Evolutionary conservation across 2,888 invertebrate species (phyloP), one percentile per base, ranked within the genome.

Genomic region (Eulithis testata): DNA sequence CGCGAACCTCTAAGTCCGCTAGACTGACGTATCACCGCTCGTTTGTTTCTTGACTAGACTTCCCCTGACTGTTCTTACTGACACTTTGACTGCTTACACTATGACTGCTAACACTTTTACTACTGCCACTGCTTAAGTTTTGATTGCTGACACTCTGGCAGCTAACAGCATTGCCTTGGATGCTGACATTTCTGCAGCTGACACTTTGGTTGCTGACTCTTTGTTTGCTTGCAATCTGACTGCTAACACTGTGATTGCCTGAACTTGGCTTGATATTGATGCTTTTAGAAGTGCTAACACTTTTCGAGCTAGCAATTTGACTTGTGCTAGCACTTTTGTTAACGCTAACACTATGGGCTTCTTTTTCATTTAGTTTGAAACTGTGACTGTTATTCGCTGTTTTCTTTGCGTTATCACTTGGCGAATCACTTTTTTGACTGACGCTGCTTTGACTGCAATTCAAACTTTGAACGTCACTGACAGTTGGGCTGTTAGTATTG

Each of bases 21-120:
- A 63, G 61, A 5, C 68, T 50, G 65, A 12, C 47, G 76, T 79
- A 82, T 82, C 82, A 82, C 82, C 82, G 79, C 27, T 70, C 64
- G 9, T 55, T 67, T 11, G 50, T 54, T 14, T 57, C 63, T 11
- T 58, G 58, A 58, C 53, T 58, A 47, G 58, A 31, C 43, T 63
- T 53, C n/a, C 31, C 44, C 40, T 53, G 47, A 45, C 45, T 52
- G n/a, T 37, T 57, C 12, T 63, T 57, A 27, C 60, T 51, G 12
- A 21, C 37, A 11, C 56, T 45, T 31, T 47, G 51, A 43, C 12
- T 50, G 43, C 55, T 55, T 12, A 43, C 50, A 7, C 11, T 40
- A 36, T 62, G 62, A 44, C 27, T 50, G 56, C 60, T 56, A 27
- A 27, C 36, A 21, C n/a, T 57, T 49, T 65, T 55, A 45, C 45